Evolutionary conservation across 2,888 invertebrate species (phyloP).

Genomic region (Lithophane ornitopus): DNA sequence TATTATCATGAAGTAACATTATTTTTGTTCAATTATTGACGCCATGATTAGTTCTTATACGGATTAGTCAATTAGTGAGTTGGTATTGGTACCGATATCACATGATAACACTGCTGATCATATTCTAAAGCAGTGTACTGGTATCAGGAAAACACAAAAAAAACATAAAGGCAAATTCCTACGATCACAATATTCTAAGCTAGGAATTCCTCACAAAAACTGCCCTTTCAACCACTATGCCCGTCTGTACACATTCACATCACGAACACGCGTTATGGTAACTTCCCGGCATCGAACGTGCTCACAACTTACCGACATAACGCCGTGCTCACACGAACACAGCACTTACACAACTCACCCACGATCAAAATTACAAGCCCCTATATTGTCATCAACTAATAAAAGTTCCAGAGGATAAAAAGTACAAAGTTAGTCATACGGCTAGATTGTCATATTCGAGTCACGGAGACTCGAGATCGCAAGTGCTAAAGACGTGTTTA

Average conservation of each 20-base stretch:
- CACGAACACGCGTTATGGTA: slow-evolving; percentile 54
- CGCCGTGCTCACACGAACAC: slow-evolving; percentile 43
- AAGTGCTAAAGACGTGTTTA: slow-evolving; percentile 40
- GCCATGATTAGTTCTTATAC: background rate
- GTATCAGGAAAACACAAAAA: background rate
- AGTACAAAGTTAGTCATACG: slow-evolving; percentile 28
- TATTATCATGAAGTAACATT: too few relatives aligned
- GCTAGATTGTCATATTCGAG: slow-evolving; percentile 22
- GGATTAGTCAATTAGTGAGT: background rate
- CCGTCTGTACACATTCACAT: slow-evolving; percentile 46
- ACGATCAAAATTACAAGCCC: slow-evolving; percentile 50
- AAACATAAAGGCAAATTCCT: background rate
- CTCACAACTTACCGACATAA: slow-evolving; percentile 49
- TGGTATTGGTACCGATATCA: background rate
- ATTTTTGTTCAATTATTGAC: too few relatives aligned
- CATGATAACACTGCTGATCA: background rate
- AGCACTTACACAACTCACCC: slow-evolving; percentile 33
- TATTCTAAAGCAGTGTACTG: background rate
- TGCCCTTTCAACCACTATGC: slow-evolving; percentile 9
- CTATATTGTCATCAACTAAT: slow-evolving; percentile 52
- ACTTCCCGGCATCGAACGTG: slow-evolving; percentile 52
- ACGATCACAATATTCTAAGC: background rate
- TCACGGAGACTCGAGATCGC: slow-evolving; percentile 32
- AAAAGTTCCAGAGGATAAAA: slow-evolving; percentile 44
- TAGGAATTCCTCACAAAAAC: background rate